Base-by-base conservation (phyloP, 2,797 vertebrate genomes). In the Atherinosoma microstoma region DNA sequence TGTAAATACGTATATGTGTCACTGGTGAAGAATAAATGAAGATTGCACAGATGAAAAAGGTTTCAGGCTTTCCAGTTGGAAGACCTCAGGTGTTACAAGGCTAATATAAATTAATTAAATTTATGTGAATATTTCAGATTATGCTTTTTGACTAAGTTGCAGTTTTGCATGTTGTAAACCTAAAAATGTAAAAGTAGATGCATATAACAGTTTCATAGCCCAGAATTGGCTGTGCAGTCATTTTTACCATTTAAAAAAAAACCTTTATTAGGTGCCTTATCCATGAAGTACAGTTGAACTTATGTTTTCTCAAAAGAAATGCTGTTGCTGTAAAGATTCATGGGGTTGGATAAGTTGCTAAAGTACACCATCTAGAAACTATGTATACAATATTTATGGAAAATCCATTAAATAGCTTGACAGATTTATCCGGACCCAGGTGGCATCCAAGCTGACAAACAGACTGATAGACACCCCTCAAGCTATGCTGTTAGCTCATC, bases 401-500 rank as follows among this genome's bases (percentile, higher is more conserved):
- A 3, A 35, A 24, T 6, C 45, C 22, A 1, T 27, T 13, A 56
- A 30, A 56, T 7, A 54, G 34, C 34, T 24, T 3, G 36, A 32
- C 16, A n/a, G 24, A 34, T 58, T 58, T 24, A 27, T 45, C 38
- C 30, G 8, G 16, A 68, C 38, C 4, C 54, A 68, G 66, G 20
- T 42, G 66, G 56, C 10, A 40, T 32, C 20, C 29, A 16, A 40
- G 56, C 66, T 22, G 13, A 47, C 11, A n/a, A 38, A 24, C 56
- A 45, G 30, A 47, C 66, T 68, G 66, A 68, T 16, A 58, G 66
- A 67, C 65, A 35, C 7, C 40, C 65, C 57, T 24, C 7, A 4
- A 47, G 66, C 66, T 4, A 35, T 15, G 36, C 54, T 47, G 40
- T 24, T 4, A 18, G 32, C 47, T 34, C 11, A 3, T n/a, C 51